Base-by-base conservation (phyloP, 2,797 vertebrate species). In the Tapirus indicus region DNA sequence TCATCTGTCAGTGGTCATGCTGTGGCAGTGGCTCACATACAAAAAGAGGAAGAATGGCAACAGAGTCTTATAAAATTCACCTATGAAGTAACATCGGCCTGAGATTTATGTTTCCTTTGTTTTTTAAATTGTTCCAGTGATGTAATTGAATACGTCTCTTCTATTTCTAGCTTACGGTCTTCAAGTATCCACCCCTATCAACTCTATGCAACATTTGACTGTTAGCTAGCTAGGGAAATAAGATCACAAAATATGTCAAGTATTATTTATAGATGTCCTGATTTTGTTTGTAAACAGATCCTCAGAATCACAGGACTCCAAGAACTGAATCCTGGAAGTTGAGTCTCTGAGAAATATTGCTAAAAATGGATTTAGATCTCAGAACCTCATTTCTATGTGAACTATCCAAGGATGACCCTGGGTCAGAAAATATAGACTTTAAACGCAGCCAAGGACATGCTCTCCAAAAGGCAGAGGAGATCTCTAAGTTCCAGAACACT, bases 281-380 rank as follows among this genome's bases (percentile, higher is more conserved):
- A 66, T 41, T 60, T 54, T 90, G 41, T 64, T 72, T 71, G 92
- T 72, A 56, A 74, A 74, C 14, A 94, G 54, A 47, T 75, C 38
- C 29, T 54, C 32, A 60, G 54, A 52, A 41, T 32, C 74, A 69
- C 18, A 83, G 38, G 69, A 83, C 7, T 54, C 38, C 25, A 71
- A 69, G 56, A 72, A 71, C 16, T 54, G 85, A 87, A 60, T 35
- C 56, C 56, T 35, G 20, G 16, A 80, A 44, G 23, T 29, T 74
- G 68, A 86, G 27, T 68, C 11, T 71, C 77, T 68, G n/a, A 92
- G 38, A 75, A 75, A 49, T 83, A 60, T 77, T 27, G n/a, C 16
- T 29, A 68, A 91, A 27, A 80, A 95, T 89, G 78, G 47, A 79
- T 93, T 87, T 87, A 79, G 54, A 58, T 38, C 56, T 38, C 71